Conservation (phyloP, 64 coral and sea anemone genomes). For the Cladopsammia gracilis region DNA sequence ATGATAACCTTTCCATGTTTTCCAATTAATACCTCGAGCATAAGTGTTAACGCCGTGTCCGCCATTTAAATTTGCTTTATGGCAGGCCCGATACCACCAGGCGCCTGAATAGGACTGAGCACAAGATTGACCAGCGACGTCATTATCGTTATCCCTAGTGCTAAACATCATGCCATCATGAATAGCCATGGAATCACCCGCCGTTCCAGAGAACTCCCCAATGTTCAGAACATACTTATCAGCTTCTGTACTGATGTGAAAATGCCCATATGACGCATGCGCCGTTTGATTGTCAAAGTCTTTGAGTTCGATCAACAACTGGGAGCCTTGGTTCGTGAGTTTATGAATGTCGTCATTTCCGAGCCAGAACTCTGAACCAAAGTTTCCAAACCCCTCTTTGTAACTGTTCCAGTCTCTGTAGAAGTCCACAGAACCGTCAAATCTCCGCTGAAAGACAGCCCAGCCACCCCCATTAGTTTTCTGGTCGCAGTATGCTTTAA, state of each 20-base stretch:
- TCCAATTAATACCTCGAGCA: not conserved
- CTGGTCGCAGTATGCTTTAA: slow-evolving; percentile 56
- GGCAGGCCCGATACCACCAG: not conserved
- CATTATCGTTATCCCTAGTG: not conserved
- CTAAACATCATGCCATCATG: not conserved
- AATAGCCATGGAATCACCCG: slow-evolving; percentile 23
- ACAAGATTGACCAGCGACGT: not conserved
- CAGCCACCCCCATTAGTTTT: slow-evolving; percentile 65
- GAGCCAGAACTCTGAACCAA: slow-evolving; percentile 56
- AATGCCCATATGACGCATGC: slow-evolving; percentile 19
- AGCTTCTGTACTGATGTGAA: slow-evolving; percentile 7
- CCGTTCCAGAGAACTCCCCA: slow-evolving; percentile 2
- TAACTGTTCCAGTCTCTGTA: slow-evolving; percentile 42
- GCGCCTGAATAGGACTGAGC: not conserved
- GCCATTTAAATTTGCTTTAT: not conserved
- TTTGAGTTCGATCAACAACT: slow-evolving; percentile 40
- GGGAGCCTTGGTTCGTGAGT: not conserved
- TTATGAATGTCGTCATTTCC: slow-evolving; percentile 67
- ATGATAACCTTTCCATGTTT: not conserved
- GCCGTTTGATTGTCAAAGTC: slow-evolving; percentile 8
- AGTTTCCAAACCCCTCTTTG: slow-evolving; percentile 57
- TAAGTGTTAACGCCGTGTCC: not conserved
- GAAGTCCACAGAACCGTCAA: slow-evolving; percentile 54
- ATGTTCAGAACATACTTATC: slow-evolving; percentile 46
- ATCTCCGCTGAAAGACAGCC: slow-evolving; percentile 48